Evolutionary conservation across 2,113 vertebrate genomes (phyloP).

Genomic region (Semnopithecus entellus): DNA sequence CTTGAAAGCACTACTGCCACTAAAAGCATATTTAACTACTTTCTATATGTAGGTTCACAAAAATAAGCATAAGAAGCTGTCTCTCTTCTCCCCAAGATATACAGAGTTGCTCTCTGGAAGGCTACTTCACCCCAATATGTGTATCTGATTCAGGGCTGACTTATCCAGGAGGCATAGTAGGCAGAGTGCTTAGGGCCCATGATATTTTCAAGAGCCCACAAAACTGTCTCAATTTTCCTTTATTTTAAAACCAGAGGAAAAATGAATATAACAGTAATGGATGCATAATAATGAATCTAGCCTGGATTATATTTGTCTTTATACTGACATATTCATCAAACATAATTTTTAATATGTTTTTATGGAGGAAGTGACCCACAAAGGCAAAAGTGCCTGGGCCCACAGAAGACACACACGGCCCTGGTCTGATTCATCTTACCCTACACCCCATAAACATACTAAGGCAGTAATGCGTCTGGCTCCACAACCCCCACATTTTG

Average conservation of each 20-base stretch:
- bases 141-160: neutral
- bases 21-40: neutral
- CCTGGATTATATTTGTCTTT: neutral
- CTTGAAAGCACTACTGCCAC: neutral
- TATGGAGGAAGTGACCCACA: neutral
- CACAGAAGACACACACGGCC: neutral
- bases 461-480: neutral
- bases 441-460: neutral
- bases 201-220: neutral
- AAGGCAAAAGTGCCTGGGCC: neutral
- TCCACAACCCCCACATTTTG: neutral
- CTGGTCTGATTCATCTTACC: neutral
- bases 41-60: neutral
- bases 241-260: constrained; percentile 43
- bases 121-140: too few relatives aligned
- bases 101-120: neutral
- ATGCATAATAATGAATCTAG: neutral
- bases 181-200: neutral
- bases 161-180: neutral
- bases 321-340: neutral
- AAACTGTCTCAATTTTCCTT: neutral
- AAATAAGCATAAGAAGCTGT: neutral
- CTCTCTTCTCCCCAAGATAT: neutral
- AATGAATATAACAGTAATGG: neutral
- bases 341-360: constrained; percentile 29